Conservation (phyloP, 1,140 invertebrate genomes). For the Eciton burchellii region DNA sequence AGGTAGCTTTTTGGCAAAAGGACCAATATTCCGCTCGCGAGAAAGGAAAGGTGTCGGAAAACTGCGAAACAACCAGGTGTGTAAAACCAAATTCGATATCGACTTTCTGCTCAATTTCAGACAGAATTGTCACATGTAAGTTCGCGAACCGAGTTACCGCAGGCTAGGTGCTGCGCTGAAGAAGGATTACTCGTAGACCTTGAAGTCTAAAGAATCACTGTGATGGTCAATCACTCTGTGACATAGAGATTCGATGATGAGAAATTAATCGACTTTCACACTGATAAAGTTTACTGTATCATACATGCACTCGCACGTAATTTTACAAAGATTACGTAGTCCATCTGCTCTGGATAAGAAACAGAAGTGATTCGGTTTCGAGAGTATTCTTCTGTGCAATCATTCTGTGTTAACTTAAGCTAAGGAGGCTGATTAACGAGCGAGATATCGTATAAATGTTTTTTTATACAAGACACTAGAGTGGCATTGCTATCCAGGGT, state of each 20-base stretch:
- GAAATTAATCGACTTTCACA: slow-evolving; percentile 24
- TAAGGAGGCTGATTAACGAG: slow-evolving; percentile 65
- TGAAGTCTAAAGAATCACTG: slow-evolving; percentile 71
- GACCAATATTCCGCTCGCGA: slow-evolving; percentile 71
- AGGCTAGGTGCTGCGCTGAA: slow-evolving; percentile 24
- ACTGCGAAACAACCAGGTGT: neutral
- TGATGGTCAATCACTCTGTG: slow-evolving; percentile 54
- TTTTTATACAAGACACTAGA: slow-evolving; percentile 59
- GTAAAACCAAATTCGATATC: slow-evolving; percentile 76
- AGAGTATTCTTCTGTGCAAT: slow-evolving; percentile 69
- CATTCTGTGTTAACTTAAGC: slow-evolving; percentile 71
- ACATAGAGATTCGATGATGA: slow-evolving; percentile 23
- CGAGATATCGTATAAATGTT: slow-evolving; percentile 47
- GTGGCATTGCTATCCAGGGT: slow-evolving; percentile 47
- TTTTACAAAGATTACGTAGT: slow-evolving; percentile 8
- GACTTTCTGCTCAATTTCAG: slow-evolving; percentile 76
- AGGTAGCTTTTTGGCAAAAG: slow-evolving; percentile 70
- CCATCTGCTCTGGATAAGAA: neutral
- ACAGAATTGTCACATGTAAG: slow-evolving; percentile 31
- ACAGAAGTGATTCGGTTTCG: slow-evolving; percentile 18
- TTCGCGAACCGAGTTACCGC: slow-evolving; percentile 20
- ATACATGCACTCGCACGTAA: slow-evolving; percentile 12
- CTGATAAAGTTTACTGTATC: slow-evolving; percentile 6
- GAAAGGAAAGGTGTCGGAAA: slow-evolving; percentile 32
- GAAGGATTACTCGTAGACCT: slow-evolving; percentile 53